phyloP scores from a whole-genome alignment of 2,888 invertebrate genomes.

The Himalopsyche tibetana region DNA sequence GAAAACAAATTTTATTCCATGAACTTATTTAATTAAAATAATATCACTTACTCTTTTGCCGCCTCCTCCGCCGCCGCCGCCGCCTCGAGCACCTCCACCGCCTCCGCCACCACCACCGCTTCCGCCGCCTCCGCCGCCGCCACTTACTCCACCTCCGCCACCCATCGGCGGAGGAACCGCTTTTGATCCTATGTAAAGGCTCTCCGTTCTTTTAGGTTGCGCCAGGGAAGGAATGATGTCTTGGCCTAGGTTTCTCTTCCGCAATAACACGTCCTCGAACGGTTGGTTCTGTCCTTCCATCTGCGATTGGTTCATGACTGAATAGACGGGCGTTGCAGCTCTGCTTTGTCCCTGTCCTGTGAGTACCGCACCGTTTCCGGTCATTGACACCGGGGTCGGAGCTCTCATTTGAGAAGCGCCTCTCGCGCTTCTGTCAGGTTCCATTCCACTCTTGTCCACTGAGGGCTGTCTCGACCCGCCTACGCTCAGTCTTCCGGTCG shows the following conservation, averaged over 20 bases:
- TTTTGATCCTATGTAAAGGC: slow-evolving; percentile 83
- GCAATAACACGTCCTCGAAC: slow-evolving; percentile 89
- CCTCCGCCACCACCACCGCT: slow-evolving; percentile 67
- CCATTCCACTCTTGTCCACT: slow-evolving; percentile 79
- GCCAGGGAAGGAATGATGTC: slow-evolving; percentile 92
- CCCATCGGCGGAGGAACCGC: slow-evolving; percentile 74
- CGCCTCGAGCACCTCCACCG: not conserved
- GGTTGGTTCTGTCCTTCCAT: slow-evolving; percentile 76
- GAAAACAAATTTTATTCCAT: not conserved
- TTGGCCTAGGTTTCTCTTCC: slow-evolving; percentile 89
- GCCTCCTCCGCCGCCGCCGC: slow-evolving; percentile 49
- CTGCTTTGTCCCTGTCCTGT: slow-evolving; percentile 80
- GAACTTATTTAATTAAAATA: slow-evolving; percentile 24
- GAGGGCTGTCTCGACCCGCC: slow-evolving; percentile 85
- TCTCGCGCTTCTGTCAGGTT: slow-evolving; percentile 72
- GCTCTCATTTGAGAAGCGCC: slow-evolving; percentile 73
- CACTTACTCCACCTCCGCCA: slow-evolving; percentile 72
- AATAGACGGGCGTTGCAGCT: slow-evolving; percentile 75
- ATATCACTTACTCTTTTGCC: slow-evolving; percentile 49
- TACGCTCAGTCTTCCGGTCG: slow-evolving; percentile 79
- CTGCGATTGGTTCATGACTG: slow-evolving; percentile 74
- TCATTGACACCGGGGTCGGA: slow-evolving; percentile 71
- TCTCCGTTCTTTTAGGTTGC: slow-evolving; percentile 94
- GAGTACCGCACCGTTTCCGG: slow-evolving; percentile 82
- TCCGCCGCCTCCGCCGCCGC: slow-evolving; percentile 71